Conservation (phyloP, 2,888 invertebrate genomes). For the Lycocerus yunnanus region DNA sequence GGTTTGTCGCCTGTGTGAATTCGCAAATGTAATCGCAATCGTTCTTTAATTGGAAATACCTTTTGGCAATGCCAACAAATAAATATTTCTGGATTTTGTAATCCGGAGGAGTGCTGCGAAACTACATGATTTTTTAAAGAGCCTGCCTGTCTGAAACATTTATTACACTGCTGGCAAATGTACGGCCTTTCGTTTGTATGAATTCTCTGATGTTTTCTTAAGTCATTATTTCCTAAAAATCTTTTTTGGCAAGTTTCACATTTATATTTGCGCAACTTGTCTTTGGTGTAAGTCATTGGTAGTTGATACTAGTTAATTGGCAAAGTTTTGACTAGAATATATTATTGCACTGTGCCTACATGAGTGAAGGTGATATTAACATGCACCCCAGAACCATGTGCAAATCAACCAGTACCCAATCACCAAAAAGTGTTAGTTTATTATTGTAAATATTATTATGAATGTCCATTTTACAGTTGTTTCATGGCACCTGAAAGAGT, state of each 20-base stretch:
- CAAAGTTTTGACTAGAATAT: slow-evolving; percentile 35
- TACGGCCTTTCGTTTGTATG: slow-evolving; percentile 70
- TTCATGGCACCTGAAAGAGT: slow-evolving; percentile 28
- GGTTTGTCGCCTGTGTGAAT: slow-evolving; percentile 75
- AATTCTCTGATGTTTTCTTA: slow-evolving; percentile 68
- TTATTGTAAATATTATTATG: slow-evolving; percentile 26
- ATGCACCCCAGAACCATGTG: slow-evolving; percentile 50
- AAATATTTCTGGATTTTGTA: slow-evolving; percentile 57
- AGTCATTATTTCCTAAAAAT: slow-evolving; percentile 67
- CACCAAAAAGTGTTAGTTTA: slow-evolving; percentile 46
- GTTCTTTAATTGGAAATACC: slow-evolving; percentile 76
- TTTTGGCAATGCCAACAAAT: slow-evolving; percentile 77
- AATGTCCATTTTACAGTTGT: slow-evolving; percentile 24
- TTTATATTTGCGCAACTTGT: slow-evolving; percentile 54
- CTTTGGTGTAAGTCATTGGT: slow-evolving; percentile 60
- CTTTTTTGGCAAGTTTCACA: slow-evolving; percentile 69
- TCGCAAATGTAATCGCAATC: slow-evolving; percentile 72
- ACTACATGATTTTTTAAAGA: slow-evolving; percentile 68
- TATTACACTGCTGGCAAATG: slow-evolving; percentile 65
- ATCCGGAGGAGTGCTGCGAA: slow-evolving; percentile 59
- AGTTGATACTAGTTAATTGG: slow-evolving; percentile 21
- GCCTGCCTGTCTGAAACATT: slow-evolving; percentile 66
- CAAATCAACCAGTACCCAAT: slow-evolving; percentile 45
- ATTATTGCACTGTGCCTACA: slow-evolving; percentile 31
- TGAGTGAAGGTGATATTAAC: slow-evolving; percentile 30